Conservation (phyloP, 2,888 invertebrate species). For the Cantharis rufa region DNA sequence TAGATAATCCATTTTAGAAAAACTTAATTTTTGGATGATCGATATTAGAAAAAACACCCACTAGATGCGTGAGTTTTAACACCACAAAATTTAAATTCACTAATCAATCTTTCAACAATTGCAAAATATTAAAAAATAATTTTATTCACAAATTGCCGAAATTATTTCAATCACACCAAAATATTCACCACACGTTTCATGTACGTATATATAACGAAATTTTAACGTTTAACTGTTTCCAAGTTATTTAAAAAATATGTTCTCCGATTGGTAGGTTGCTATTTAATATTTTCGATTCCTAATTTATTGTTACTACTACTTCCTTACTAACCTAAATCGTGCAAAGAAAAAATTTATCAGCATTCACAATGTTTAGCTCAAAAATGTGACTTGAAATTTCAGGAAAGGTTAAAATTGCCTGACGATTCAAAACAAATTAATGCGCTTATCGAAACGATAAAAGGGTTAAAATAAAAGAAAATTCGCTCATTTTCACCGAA, state of each 20-base stretch:
- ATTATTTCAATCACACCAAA: background rate
- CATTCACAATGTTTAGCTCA: background rate
- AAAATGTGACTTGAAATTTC: background rate
- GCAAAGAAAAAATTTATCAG: background rate
- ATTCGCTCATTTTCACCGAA: slow-evolving; percentile 23
- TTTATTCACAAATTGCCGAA: background rate
- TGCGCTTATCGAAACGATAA: background rate
- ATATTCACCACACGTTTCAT: background rate
- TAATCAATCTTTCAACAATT: background rate
- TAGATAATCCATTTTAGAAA: background rate
- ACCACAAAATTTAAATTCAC: background rate
- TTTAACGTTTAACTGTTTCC: background rate
- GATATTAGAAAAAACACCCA: background rate
- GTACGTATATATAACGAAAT: background rate
- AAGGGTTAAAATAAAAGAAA: background rate
- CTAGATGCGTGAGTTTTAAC: background rate
- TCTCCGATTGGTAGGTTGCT: background rate
- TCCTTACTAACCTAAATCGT: background rate
- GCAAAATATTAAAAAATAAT: background rate
- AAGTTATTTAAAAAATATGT: background rate
- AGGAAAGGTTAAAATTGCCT: background rate
- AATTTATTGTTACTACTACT: background rate
- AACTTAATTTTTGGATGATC: background rate
- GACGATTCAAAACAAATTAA: background rate
- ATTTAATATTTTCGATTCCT: background rate